Evolutionary conservation across 2,797 vertebrate genomes (phyloP).

Genomic region (Salarias fasciatus): DNA sequence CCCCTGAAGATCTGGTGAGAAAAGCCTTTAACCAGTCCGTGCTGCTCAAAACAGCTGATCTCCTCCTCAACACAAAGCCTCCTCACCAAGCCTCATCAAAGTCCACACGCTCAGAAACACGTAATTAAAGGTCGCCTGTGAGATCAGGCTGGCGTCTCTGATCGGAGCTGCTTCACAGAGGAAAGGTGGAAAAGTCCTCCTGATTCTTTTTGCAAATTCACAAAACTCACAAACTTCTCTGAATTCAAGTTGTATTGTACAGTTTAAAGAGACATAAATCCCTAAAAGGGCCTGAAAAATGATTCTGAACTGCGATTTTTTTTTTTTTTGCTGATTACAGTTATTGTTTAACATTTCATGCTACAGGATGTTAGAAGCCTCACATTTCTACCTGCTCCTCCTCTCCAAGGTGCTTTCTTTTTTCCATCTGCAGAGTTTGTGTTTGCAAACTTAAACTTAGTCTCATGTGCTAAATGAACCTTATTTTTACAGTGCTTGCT

Average conservation of each 20-base stretch:
- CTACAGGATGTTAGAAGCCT: conserved; percentile 4
- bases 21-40: background rate
- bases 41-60: background rate
- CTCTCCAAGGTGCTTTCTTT: background rate
- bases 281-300: too few species aligned
- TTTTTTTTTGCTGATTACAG: too few species aligned
- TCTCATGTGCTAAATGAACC: too few species aligned
- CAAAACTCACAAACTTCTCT: background rate
- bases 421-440: background rate
- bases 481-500: too few species aligned
- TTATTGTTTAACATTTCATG: too few species aligned
- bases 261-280: too few species aligned
- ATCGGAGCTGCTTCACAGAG: background rate
- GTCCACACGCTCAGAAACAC: too few species aligned
- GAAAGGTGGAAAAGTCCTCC: background rate
- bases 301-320: too few species aligned
- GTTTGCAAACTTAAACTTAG: background rate
- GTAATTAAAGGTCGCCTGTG: background rate
- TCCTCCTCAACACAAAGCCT: background rate
- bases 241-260: too few species aligned
- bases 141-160: background rate
- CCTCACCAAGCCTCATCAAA: background rate
- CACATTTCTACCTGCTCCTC: conserved; percentile 1
- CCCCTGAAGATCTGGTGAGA: background rate
- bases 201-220: background rate